Evolutionary conservation across 2,888 invertebrate genomes (phyloP), one percentile per base, ranked within the genome.

Genomic region (Dynastes tityus): DNA sequence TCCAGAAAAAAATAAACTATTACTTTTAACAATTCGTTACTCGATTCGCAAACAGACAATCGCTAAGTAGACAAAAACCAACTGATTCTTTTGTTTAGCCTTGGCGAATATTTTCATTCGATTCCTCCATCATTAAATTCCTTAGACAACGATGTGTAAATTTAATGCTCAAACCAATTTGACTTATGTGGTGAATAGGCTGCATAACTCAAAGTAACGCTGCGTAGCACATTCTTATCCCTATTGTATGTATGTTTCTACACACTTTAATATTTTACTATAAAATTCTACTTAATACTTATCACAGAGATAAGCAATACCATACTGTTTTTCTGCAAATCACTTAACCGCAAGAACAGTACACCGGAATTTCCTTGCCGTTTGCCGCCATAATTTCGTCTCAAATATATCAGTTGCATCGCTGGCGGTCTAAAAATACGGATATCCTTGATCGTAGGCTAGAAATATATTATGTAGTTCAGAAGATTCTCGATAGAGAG

Each of bases 371-470:
- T 55, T 55, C 55, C 55, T 16, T 16, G 55, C 22, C 6, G n/a
- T 16, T n/a, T 16, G 55, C 55, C 55, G 55, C 55, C 55, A 55
- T 16, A 55, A 55, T 55, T 13, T 6, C 55, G 1, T 55, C 55
- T 16, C 8, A 55, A 29, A 63, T 63, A 63, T 32, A 74, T 49
- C 61, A 27, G 73, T 55, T 74, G 73, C 61, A 61, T 45, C 73
- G 61, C 27, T 61, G 73, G 73, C 61, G 6, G 55, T 74, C 73
- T 74, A 74, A 61, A 74, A 74, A 74, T 74, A 74, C 22, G 61
- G 45, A 45, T 61, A 74, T 74, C 73, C 73, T 74, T 74, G 61
- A 74, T 74, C 27, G 73, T 45, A 45, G 11, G 29, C 58, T 16
- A 58, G 55, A 58, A 58, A 58, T 58, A 58, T 6, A 40, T 16